These are phyloP conservation scores for Bombus terrestris DNA, from an alignment of 1,140 invertebrate species.

Conservation along the genomic window DNA sequence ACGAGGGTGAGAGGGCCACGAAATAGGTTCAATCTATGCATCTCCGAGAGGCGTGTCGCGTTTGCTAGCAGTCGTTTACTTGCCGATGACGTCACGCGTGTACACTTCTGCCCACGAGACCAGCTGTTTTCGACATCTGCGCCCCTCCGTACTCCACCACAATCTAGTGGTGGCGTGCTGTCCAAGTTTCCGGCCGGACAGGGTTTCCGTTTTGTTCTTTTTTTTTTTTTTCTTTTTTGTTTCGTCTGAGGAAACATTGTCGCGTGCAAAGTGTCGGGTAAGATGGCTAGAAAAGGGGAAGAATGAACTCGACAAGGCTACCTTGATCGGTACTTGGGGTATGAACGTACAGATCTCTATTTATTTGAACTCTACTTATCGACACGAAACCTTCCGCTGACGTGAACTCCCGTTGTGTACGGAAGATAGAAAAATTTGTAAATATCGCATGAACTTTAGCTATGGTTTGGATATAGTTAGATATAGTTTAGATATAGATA, in stretches of 20 bases:
- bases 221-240: not conserved
- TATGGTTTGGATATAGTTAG: no score
- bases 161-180: not conserved
- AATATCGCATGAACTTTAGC: no score
- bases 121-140: slow-evolving; percentile 72
- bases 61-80: slow-evolving; percentile 26
- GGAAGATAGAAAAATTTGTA: no score
- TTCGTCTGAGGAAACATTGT: not conserved
- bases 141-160: not conserved
- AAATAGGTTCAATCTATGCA: slow-evolving; percentile 64
- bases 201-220: slow-evolving; percentile 6
- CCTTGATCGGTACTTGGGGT: not conserved
- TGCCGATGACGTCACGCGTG: slow-evolving; percentile 51
- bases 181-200: slow-evolving; percentile 7
- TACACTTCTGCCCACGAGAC: slow-evolving; percentile 26
- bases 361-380: not conserved
- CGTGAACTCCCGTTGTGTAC: no score
- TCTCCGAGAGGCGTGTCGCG: slow-evolving; percentile 47
- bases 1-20: not conserved
- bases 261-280: not conserved
- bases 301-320: not conserved
- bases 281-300: no score
- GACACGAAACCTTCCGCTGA: no score
- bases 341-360: not conserved
- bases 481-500: no score